These are phyloP conservation scores for Helogale parvula DNA, from an alignment of 2,113 vertebrate species.

Conservation along the genomic window DNA sequence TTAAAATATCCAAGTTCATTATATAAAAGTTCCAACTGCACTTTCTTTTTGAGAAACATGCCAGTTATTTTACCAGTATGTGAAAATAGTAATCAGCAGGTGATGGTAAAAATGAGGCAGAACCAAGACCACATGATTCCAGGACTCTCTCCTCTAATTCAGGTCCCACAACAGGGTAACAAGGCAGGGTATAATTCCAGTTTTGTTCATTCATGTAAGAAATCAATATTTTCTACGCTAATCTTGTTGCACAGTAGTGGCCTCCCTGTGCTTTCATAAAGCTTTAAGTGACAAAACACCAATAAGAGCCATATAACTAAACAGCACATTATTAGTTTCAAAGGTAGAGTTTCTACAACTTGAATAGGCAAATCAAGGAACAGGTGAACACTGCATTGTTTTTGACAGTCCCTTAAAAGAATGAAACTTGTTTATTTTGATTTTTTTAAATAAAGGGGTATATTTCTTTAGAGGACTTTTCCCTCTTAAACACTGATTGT, in stretches of 20 bases:
- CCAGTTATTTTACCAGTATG: background rate
- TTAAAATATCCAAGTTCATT: background rate
- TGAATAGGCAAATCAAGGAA: background rate
- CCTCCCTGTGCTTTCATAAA: background rate
- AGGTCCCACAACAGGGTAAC: background rate
- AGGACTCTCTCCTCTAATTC: background rate
- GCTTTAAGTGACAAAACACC: background rate
- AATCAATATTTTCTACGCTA: background rate
- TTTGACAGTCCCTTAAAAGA: conserved; percentile 1
- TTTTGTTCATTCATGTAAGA: background rate
- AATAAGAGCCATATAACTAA: background rate
- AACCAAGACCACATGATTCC: background rate
- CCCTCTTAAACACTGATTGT: conserved; percentile 36
- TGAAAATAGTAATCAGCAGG: background rate
- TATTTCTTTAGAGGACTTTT: conserved; percentile 36
- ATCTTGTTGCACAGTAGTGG: background rate
- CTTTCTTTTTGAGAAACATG: background rate
- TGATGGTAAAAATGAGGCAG: background rate
- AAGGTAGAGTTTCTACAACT: conserved; percentile 18
- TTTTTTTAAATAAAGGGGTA: conserved; percentile 22
- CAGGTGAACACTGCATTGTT: accelerated
- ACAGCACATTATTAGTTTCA: background rate
- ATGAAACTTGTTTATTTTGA: background rate
- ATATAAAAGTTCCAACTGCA: background rate
- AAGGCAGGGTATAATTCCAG: background rate